A percentile compares a stretch with the other conserved stretches of the same genome.
Evolutionary conservation across 1,140 invertebrate species (phyloP).

Genomic region (Streblospio benedicti): DNA sequence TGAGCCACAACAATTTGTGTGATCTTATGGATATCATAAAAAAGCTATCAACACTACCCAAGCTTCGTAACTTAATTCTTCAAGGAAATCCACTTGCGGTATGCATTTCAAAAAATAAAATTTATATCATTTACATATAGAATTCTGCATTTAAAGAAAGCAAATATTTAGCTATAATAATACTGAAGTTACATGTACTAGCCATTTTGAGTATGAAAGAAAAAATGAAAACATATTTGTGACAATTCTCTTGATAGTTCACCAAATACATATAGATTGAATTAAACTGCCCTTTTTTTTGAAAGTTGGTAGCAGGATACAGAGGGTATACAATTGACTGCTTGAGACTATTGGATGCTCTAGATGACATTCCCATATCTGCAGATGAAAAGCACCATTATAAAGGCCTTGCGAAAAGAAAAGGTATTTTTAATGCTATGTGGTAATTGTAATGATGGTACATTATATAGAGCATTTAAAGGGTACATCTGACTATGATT

Average conservation of each 20-base stretch:
- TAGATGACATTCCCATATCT: conserved; percentile 44
- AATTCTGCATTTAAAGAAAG: too few species aligned
- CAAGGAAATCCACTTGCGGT: conserved; percentile 41
- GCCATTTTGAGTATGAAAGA: too few species aligned
- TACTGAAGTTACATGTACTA: too few species aligned
- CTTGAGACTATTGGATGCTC: conserved; percentile 29
- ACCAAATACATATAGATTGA: too few species aligned
- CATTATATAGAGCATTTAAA: too few species aligned
- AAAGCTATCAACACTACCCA: conserved; percentile 36
- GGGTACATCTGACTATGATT: too few species aligned
- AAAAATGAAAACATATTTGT: too few species aligned
- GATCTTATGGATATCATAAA: conserved; percentile 36
- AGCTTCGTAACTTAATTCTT: conserved; percentile 38
- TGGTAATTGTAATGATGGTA: too few species aligned
- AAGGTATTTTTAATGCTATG: too few species aligned
- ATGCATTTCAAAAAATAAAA: conserved; percentile 19
- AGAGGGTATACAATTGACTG: conserved; percentile 43
- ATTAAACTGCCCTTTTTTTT: too few species aligned
- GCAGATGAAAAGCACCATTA: conserved; percentile 43
- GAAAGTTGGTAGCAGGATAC: conserved; percentile 42
- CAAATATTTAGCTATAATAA: too few species aligned
- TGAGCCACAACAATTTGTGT: conserved; percentile 40
- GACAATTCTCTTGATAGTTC: too few species aligned
- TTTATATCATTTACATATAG: conserved; percentile 6
- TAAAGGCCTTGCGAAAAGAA: conserved; percentile 34